Base-by-base conservation (phyloP, 2,888 invertebrate genomes). In the Loripinus fragilis region DNA sequence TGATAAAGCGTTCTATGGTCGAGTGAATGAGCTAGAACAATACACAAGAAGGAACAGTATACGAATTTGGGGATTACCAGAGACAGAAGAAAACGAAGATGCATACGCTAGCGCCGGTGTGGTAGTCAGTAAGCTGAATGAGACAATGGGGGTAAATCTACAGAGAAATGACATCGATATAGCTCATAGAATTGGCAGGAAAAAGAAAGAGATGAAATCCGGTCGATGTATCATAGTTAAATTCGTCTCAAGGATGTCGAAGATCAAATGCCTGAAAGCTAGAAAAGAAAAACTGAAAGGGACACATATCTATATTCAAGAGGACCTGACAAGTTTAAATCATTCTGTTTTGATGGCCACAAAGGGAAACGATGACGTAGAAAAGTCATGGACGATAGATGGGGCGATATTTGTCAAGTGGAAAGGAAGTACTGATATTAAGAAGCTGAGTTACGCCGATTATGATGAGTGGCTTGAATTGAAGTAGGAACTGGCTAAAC, bases 181-280 rank as follows among this genome's bases (percentile, higher is more conserved):
- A 67, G 42, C 67, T 2, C 67, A 67, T 35, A 42, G 67, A 30
- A 25, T 67, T 17, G 67, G 67, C 3, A 42, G 42, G 25, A 28
- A 28, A 42, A 55, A 28, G 3, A 55, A 55, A 25, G 55, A 28
- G 3, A 2, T 7, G 2, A 67, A 67, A 23, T 25, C 42, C 28
- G 67, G 67, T 12, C 20, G 67, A 42, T 45, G 45, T 42, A 67
- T 67, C 2, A 67, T 67, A 42, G 67, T 67, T 25, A 67, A 67
- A 41, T 42, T 67, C 42, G 25, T 42, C 17, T 42, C 67, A 1
- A 41, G 67, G 17, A 20, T 45, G 23, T 28, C 42, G 30, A 42
- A 28, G 3, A 42, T 45, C 15, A 45, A 45, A 20, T 42, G 42
- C 25, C 42, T 67, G 10, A 28, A 42, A 28, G 45, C 41, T 42